phyloP scores from a whole-genome alignment of 2,113 vertebrate genomes.

The Indri indri region DNA sequence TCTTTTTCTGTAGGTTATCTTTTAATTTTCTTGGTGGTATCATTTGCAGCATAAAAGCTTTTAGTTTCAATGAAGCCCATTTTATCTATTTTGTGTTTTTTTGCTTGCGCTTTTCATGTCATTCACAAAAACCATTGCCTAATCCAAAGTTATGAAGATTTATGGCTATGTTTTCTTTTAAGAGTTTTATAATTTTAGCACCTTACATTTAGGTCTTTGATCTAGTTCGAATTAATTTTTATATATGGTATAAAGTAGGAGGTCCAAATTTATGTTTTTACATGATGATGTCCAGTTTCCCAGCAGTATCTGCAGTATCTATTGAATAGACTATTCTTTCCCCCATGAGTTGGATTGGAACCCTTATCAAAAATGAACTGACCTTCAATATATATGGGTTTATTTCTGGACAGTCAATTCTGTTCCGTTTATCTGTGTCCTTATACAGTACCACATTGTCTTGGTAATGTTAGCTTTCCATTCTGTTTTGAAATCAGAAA shows the following conservation, averaged over 20 bases:
- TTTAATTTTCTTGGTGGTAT: not conserved
- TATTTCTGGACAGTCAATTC: not conserved
- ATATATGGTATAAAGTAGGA: not conserved
- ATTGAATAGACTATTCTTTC: not conserved
- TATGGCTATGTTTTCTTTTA: not conserved
- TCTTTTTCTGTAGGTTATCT: not conserved
- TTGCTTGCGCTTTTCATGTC: not conserved
- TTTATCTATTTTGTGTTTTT: not conserved
- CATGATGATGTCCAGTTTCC: not conserved
- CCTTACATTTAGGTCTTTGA: not conserved
- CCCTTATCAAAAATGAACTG: not conserved
- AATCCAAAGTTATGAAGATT: not conserved
- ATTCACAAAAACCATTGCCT: not conserved
- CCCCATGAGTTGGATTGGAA: not conserved
- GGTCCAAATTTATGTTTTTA: not conserved
- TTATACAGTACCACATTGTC: not conserved
- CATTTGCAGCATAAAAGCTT: not conserved
- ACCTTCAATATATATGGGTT: not conserved
- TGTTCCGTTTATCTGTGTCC: not conserved
- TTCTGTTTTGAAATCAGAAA: not conserved
- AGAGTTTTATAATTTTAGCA: not conserved
- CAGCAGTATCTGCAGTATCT: not conserved
- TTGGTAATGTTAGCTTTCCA: not conserved
- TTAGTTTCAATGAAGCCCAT: not conserved
- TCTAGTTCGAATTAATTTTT: not conserved